Evolutionary conservation across 2,888 invertebrate species (phyloP), one percentile per base, ranked within the genome.

Genomic region (Diachrysia chrysitis): DNA sequence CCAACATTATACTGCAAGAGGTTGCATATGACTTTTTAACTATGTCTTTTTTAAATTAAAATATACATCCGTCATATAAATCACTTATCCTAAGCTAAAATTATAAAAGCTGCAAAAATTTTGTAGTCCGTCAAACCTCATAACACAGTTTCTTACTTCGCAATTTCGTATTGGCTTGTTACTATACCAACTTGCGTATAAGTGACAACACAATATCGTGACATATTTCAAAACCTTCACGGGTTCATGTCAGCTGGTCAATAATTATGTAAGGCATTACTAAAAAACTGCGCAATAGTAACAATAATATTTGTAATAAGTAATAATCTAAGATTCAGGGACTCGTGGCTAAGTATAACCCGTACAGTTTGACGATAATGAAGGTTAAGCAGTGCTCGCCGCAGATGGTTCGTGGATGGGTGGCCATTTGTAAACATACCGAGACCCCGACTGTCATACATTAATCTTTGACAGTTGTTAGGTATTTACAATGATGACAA

Each of bases 1-100:
- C 53, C 54, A 21, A 58, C 37, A 65, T 64, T 59, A 9, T 32
- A 51, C 42, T n/a, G 42, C 2, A 42, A 42, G 6, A 6, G n/a
- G n/a, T 42, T 42, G n/a, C 5, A n/a, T n/a, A 42, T 42, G n/a
- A 25, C 25, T 25, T 3, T 25, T 25, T 25, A 25, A 3, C 25
- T 3, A 25, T 10, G 10, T 32, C 9, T 32, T 32, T 10, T 32
- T 10, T 32, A 10, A 10, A 7, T 10, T 32, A 9, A 29, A 29
- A 32, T 32, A 10, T 32, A 10, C 10, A 10, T 32, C 32, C 10
- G 0, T 32, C 10, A 32, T 2, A 10, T 32, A 10, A 32, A 32
- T 32, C 10, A 32, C 10, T 32, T 32, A 42, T 16, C n/a, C n/a
- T 42, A 42, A 42, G 16, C n/a, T 42, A 42, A 42, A 42, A 16